phyloP scores from a whole-genome alignment of 2,888 invertebrate species.

The Carterocephalus palaemon region DNA sequence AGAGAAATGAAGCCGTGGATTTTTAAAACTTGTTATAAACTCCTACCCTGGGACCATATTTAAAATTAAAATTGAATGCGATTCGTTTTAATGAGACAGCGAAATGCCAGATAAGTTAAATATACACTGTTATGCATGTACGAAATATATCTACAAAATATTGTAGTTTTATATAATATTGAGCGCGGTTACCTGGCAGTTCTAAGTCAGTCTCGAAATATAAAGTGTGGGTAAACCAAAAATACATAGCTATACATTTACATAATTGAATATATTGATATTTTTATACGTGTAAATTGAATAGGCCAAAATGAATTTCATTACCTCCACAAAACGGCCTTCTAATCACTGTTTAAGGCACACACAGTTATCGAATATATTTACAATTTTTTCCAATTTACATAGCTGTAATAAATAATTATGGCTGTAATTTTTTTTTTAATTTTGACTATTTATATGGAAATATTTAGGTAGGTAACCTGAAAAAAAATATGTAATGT shows the following conservation, averaged over 20 bases:
- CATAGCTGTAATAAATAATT: constrained; percentile 2
- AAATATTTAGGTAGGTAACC: too few relatives aligned
- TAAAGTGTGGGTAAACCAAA: neutral
- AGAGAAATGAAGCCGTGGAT: too few relatives aligned
- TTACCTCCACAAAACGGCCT: constrained; percentile 1
- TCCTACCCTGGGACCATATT: constrained; percentile 12
- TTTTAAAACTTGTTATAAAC: too few relatives aligned
- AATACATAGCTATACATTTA: neutral
- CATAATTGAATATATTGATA: neutral
- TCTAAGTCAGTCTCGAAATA: neutral
- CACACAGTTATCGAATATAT: neutral
- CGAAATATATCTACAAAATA: too few relatives aligned
- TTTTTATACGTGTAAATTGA: neutral
- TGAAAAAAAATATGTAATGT: too few relatives aligned
- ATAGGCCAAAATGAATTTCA: neutral
- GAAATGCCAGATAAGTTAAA: too few relatives aligned
- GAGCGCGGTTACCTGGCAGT: neutral
- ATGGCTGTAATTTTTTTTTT: constrained; percentile 2
- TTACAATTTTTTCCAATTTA: neutral
- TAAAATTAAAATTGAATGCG: neutral
- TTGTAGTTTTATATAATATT: too few relatives aligned
- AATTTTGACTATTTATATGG: constrained; percentile 1
- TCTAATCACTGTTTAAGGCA: neutral
- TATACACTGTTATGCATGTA: too few relatives aligned
- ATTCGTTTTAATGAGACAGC: too few relatives aligned